Conservation (phyloP, 2,113 vertebrate species). For the Egretta garzetta region DNA sequence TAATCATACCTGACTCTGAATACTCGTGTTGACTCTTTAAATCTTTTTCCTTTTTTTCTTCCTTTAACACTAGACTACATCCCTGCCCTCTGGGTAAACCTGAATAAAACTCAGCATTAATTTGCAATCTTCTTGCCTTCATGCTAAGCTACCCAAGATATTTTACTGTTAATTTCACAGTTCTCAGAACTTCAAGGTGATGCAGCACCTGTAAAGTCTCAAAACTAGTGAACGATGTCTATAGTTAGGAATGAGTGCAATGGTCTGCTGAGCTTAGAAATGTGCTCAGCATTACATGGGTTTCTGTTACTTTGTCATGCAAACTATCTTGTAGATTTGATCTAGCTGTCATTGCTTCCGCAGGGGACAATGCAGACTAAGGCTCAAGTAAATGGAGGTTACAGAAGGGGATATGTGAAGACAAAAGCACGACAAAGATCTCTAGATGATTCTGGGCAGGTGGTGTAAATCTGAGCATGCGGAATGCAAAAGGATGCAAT, state of each 20-base stretch:
- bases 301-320: not conserved
- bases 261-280: not conserved
- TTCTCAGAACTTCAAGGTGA: not conserved
- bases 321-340: not conserved
- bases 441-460: not conserved
- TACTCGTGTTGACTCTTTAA: not conserved
- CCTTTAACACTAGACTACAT: not conserved
- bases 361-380: not conserved
- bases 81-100: not conserved
- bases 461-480: not conserved
- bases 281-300: not conserved
- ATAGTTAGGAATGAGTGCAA: not conserved
- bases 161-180: conserved; percentile 21
- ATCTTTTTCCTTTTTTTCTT: not conserved
- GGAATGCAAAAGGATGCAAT: too few relatives aligned
- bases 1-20: not conserved
- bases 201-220: not conserved
- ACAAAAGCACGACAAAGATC: not conserved
- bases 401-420: not conserved
- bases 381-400: not conserved
- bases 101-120: not conserved
- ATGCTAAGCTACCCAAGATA: not conserved
- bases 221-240: not conserved
- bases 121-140: not conserved
- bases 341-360: not conserved